A percentile compares a stretch with the other conserved stretches of the same genome.
Conservation (phyloP, 1,140 invertebrate genomes). For the Leptopilina boulardi region DNA sequence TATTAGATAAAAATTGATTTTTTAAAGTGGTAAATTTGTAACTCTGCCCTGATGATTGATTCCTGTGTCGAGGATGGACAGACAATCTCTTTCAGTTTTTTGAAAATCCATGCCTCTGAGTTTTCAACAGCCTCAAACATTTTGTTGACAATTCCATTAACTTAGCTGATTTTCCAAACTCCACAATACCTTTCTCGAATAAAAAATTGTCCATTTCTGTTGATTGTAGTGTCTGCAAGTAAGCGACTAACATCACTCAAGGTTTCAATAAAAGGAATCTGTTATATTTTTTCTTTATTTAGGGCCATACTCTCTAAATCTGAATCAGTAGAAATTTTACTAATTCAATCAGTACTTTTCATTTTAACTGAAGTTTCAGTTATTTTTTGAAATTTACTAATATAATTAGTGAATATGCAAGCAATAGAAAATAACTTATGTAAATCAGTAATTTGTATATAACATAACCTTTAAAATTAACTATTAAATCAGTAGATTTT, state of each 20-base stretch:
- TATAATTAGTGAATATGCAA: no score
- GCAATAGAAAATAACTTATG: no score
- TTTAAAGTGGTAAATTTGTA: neutral
- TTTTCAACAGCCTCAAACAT: neutral
- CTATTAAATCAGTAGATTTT: no score
- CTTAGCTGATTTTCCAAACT: neutral
- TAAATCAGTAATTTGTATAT: no score
- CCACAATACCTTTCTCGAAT: neutral
- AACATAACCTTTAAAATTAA: no score
- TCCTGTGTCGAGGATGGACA: neutral
- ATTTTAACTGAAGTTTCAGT: no score
- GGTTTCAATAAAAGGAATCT: neutral
- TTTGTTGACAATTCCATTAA: neutral
- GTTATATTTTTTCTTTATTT: neutral
- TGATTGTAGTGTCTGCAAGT: neutral
- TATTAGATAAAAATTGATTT: conserved; percentile 37
- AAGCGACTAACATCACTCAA: neutral
- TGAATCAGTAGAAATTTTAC: no score
- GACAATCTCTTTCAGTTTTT: neutral
- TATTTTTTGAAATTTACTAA: no score
- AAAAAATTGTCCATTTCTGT: neutral
- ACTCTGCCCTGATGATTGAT: neutral
- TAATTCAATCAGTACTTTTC: no score
- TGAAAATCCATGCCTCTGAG: neutral
- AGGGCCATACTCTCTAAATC: no score